These are phyloP conservation scores for Drosophila acutilabella DNA, from an alignment of 2,888 invertebrate species.

Conservation along the genomic window DNA sequence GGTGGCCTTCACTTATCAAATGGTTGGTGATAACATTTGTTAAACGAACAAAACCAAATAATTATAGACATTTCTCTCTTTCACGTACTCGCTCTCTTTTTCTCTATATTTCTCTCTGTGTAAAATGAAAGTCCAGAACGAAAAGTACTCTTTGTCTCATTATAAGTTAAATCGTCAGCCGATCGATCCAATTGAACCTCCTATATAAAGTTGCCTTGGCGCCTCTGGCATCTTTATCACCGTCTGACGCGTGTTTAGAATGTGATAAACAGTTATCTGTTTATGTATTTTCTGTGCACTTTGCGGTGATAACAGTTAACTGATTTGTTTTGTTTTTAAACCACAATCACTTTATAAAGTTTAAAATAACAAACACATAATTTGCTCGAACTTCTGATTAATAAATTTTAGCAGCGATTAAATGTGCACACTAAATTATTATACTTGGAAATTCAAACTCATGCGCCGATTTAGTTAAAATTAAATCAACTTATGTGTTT, in stretches of 20 bases:
- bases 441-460: too few relatives aligned
- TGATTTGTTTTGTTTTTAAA: slow-evolving; percentile 5
- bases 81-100: neutral
- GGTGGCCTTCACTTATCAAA: slow-evolving; percentile 41
- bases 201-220: neutral
- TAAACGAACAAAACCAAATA: slow-evolving; percentile 13
- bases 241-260: slow-evolving; percentile 23
- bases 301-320: slow-evolving; percentile 13
- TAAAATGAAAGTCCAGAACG: neutral
- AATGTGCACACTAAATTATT: too few relatives aligned
- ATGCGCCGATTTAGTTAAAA: too few relatives aligned
- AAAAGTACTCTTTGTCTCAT: neutral
- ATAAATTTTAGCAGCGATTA: neutral
- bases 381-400: neutral
- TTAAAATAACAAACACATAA: slow-evolving; percentile 19
- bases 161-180: slow-evolving; percentile 3
- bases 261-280: slow-evolving; percentile 31
- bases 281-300: slow-evolving; percentile 1
- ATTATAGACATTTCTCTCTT: neutral
- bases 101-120: neutral
- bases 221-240: slow-evolving; percentile 12
- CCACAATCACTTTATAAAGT: neutral
- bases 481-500: too few relatives aligned
- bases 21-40: slow-evolving; percentile 42
- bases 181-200: slow-evolving; percentile 13